A percentile compares a stretch with the other conserved stretches of the same genome.
These are phyloP conservation scores for Epinotia demarniana DNA, from an alignment of 2,888 invertebrate species.

Conservation along the genomic window DNA sequence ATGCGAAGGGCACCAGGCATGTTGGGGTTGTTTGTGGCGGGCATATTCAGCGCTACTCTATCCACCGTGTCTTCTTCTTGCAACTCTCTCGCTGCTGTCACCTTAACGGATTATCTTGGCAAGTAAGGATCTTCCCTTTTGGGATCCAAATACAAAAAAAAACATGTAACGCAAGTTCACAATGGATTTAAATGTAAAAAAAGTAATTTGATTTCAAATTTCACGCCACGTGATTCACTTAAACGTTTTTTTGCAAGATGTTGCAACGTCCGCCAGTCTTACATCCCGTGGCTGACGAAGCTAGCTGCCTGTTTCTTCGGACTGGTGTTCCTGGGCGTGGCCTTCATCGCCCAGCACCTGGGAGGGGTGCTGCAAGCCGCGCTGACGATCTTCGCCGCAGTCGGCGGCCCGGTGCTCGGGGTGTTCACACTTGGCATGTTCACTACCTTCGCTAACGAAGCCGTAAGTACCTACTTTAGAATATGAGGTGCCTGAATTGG, in stretches of 20 bases:
- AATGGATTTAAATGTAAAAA: not conserved
- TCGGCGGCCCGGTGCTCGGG: conserved; percentile 93
- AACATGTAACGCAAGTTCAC: no score
- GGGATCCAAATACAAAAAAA: not conserved
- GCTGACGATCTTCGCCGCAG: conserved; percentile 93
- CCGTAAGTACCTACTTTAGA: conserved; percentile 72
- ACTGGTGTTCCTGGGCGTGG: conserved; percentile 89
- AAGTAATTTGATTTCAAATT: not conserved
- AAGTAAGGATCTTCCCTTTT: conserved; percentile 57
- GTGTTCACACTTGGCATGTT: conserved; percentile 95
- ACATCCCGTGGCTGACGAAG: conserved; percentile 85
- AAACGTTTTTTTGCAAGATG: conserved; percentile 58
- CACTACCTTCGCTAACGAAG: conserved; percentile 89
- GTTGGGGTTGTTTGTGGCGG: conserved; percentile 95
- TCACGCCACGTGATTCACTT: not conserved
- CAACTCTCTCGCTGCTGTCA: conserved; percentile 95
- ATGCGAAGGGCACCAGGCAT: conserved; percentile 89
- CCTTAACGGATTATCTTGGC: conserved; percentile 92
- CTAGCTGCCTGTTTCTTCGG: conserved; percentile 90
- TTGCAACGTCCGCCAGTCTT: conserved; percentile 63
- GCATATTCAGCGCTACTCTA: conserved; percentile 95
- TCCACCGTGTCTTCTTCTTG: conserved; percentile 96
- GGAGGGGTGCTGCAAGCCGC: conserved; percentile 95
- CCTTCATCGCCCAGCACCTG: conserved; percentile 92
- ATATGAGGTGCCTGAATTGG: not conserved